Conservation (phyloP, 64 coral and sea anemone species). For the Actinia equina region DNA sequence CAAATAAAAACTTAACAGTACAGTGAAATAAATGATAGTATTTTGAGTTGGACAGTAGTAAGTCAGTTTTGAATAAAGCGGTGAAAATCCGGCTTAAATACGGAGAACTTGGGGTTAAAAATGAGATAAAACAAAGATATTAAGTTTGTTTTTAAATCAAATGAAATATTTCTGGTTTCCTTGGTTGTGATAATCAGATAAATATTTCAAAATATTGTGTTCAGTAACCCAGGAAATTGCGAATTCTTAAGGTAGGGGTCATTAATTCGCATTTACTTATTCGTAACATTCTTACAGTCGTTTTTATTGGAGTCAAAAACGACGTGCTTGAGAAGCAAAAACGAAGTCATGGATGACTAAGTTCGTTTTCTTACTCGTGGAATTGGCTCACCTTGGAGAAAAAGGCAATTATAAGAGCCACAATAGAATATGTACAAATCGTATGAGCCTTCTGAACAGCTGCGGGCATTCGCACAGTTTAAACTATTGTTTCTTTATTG, state of each 20-base stretch:
- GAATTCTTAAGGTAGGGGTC: background rate
- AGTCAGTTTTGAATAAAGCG: background rate
- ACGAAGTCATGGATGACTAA: background rate
- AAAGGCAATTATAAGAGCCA: constrained; percentile 13
- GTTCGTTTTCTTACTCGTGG: background rate
- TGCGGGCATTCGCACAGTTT: constrained; percentile 78
- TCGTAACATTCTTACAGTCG: background rate
- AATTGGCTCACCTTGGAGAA: background rate
- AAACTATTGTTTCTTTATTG: constrained; percentile 45
- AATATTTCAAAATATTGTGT: background rate
- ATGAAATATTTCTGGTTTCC: background rate
- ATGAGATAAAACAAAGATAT: background rate
- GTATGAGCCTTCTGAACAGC: constrained; percentile 48
- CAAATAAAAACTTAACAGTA: background rate
- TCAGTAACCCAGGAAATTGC: background rate
- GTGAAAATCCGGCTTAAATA: background rate
- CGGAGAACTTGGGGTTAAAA: background rate
- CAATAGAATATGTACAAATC: constrained; percentile 72
- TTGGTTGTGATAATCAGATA: background rate
- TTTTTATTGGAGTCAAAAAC: background rate
- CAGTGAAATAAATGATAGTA: background rate
- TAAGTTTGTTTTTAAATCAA: background rate
- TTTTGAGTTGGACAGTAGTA: background rate
- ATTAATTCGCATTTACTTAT: background rate
- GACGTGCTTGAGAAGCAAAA: background rate